Conservation (phyloP, 2,797 vertebrate species). For the Forpus xanthops region DNA sequence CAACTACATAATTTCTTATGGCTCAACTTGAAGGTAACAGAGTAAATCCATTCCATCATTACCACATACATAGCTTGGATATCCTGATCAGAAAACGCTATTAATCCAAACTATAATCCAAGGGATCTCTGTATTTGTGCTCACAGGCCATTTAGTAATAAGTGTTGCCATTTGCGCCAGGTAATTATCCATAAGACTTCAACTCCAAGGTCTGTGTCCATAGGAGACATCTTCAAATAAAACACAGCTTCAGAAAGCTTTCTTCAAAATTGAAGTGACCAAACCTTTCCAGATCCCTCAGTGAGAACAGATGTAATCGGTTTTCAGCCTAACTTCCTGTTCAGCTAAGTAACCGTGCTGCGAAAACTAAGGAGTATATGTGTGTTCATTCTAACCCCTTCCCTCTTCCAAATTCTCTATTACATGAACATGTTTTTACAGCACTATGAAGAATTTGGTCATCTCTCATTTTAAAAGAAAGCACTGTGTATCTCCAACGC, state of each 20-base stretch:
- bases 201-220: not conserved
- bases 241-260: not conserved
- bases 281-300: not conserved
- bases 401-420: not conserved
- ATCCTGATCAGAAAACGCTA: not conserved
- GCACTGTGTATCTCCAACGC: not conserved
- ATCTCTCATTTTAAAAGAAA: not conserved
- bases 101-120: not conserved
- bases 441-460: not conserved
- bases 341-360: not conserved
- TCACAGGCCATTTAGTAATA: not conserved
- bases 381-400: not conserved
- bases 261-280: not conserved
- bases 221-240: not conserved
- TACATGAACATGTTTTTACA: not conserved
- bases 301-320: not conserved
- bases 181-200: not conserved
- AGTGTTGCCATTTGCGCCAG: not conserved
- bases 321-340: not conserved
- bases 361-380: not conserved
- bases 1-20: not conserved
- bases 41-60: not conserved
- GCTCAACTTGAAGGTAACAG: not conserved
- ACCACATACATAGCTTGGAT: not conserved
- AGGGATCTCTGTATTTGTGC: not conserved